These are phyloP conservation scores for Panagrolaimus sp. DNA, from an alignment of 1,140 invertebrate genomes.

Conservation along the genomic window DNA sequence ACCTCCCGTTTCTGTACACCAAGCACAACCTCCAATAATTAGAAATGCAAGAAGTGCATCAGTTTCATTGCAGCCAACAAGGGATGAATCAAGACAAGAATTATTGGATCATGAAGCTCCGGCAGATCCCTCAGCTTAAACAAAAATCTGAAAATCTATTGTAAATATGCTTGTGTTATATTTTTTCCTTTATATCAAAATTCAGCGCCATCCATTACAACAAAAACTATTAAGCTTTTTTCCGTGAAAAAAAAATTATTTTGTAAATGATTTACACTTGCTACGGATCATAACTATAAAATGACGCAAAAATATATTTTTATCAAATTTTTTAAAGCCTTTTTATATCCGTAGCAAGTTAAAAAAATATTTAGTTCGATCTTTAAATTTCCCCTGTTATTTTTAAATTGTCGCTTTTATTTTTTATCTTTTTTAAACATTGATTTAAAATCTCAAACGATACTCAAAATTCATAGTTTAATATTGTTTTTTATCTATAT, in stretches of 20 bases:
- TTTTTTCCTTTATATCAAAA: too few species aligned
- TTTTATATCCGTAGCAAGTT: background rate
- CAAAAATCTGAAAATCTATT: background rate
- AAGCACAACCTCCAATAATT: background rate
- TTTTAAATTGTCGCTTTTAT: background rate
- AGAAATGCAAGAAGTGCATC: background rate
- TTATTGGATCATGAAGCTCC: conserved; percentile 8
- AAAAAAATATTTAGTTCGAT: background rate
- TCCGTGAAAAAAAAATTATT: too few species aligned
- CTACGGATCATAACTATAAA: background rate
- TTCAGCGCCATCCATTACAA: too few species aligned
- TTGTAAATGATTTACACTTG: background rate
- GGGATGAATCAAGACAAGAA: background rate
- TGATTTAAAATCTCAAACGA: background rate
- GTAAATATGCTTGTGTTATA: too few species aligned
- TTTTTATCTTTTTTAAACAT: background rate
- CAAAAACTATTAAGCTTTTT: too few species aligned
- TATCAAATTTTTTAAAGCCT: background rate
- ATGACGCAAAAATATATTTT: background rate
- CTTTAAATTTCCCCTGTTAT: background rate
- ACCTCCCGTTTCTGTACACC: background rate
- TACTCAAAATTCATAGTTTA: background rate
- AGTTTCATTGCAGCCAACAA: background rate
- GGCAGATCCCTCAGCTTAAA: background rate
- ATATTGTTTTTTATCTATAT: background rate